Percentiles rank a stretch among this genome's conserved stretches.
Conservation (phyloP, 2,113 vertebrate genomes). For the Gallinago paraguaiae region DNA sequence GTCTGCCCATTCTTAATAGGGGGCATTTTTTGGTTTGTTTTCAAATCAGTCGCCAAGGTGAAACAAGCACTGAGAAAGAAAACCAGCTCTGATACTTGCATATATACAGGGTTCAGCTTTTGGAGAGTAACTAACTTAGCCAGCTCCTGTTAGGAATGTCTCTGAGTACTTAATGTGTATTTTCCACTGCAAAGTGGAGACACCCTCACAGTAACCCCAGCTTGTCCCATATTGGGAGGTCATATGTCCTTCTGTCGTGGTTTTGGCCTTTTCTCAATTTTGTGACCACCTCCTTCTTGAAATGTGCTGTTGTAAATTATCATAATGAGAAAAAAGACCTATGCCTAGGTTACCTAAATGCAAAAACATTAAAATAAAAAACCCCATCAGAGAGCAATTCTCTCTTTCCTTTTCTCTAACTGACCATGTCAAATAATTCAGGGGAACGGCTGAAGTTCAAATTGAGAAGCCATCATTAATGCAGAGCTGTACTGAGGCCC, state of each 20-base stretch:
- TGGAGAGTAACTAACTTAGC: background rate
- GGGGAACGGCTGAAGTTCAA: background rate
- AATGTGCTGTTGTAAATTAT: background rate
- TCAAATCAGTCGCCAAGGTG: background rate
- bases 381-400: fast-evolving
- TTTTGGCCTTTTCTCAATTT: background rate
- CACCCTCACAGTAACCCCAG: background rate
- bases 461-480: background rate
- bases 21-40: background rate
- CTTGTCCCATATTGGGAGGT: background rate
- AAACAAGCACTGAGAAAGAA: background rate
- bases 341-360: background rate
- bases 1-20: background rate
- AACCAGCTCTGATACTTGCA: background rate
- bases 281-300: background rate
- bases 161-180: background rate
- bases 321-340: background rate
- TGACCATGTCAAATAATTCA: background rate
- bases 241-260: background rate
- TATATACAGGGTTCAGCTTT: background rate
- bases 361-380: background rate
- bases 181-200: background rate
- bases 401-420: background rate
- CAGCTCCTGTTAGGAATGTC: background rate
- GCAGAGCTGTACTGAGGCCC: background rate